Evolutionary conservation across 2,888 invertebrate genomes (phyloP), one percentile per base, ranked within the genome.

Genomic region (Amphipyra berbera): DNA sequence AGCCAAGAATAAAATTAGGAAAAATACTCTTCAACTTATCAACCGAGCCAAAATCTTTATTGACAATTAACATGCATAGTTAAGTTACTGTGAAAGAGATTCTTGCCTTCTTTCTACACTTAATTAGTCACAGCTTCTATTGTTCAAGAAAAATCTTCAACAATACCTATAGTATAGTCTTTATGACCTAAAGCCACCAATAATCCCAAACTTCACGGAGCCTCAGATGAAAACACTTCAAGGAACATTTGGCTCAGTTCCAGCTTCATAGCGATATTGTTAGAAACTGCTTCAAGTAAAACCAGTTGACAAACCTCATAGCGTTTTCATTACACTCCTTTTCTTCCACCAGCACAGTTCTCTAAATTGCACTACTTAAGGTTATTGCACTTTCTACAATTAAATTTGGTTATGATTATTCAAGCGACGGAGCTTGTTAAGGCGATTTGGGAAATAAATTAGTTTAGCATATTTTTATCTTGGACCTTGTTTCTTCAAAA

Each of bases 191-290:
- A 21, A 37, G n/a, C 33, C 0, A 10, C 21, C 44, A 45, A 49
- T 45, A 71, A 49, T 30, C 10, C 7, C 3, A 45, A 41, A 33
- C 1, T 30, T 14, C 7, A 14, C 5, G 6, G n/a, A 30, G 33
- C 6, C n/a, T 27, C 30, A 52, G 40, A 38, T 50, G 38, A 41
- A 15, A 66, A 38, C 33, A 5, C 4, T 13, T 4, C 13, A 10
- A 12, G 27, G 6, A 27, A 38, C 38, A 27, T 12, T 44, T 68
- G 58, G 67, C 47, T 13, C n/a, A 5, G 6, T 8, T 21, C 68
- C 67, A 72, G 38, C 13, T 27, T 45, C 46, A 3, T 12, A 14
- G 49, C 40, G 38, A 66, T 48, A 70, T 52, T 40, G 38, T 40
- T 21, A 38, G 30, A 7, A 30, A 7, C 30, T 7, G 30, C 30